Base-by-base conservation (phyloP, 2,888 invertebrate species). In the Nomada lathburiana region DNA sequence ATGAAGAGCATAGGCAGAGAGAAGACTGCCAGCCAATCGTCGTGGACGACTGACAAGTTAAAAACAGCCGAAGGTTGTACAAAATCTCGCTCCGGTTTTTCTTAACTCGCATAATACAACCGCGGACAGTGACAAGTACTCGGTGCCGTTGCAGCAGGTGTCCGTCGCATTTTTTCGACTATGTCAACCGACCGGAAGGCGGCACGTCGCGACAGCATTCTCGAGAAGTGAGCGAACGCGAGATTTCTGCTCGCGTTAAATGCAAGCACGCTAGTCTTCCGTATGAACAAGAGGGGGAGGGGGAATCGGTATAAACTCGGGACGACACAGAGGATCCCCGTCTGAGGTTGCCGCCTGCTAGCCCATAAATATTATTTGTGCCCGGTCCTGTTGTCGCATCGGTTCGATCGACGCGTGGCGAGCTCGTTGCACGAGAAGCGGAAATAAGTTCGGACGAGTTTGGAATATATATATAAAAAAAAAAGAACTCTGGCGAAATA, bases 21-120 rank as follows among this genome's bases (percentile, higher is more conserved):
- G 68, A 11, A 53, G 59, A 75, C 62, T 44, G 80, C 72, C 81
- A 65, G 81, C 85, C 86, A 89, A 90, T 86, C 83, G 84, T 84
- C 81, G 87, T 64, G 77, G 79, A 76, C 71, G 83, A 68, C 85
- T 86, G 84, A 84, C 85, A 76, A 81, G 88, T 89, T 90, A 90
- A 90, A 91, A 92, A 90, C 89, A 86, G 88, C 85, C 83, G 86
- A 90, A 92, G 89, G 86, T 79, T 89, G 76, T 47, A 57, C 73
- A 59, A 88, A 83, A 72, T 47, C 53, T 77, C 71, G 71, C 60
- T 64, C 70, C 65, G 69, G 29, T 67, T 82, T 64, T 47, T 80
- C 73, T 52, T 53, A 59, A 50, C 53, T 16, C 50, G 60, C 60
- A 52, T 64, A 78, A 72, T 67, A 11, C 60, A 23, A 52, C 10